Evolutionary conservation across 2,797 vertebrate genomes (phyloP).

Genomic region (Cirrhinus mrigala): DNA sequence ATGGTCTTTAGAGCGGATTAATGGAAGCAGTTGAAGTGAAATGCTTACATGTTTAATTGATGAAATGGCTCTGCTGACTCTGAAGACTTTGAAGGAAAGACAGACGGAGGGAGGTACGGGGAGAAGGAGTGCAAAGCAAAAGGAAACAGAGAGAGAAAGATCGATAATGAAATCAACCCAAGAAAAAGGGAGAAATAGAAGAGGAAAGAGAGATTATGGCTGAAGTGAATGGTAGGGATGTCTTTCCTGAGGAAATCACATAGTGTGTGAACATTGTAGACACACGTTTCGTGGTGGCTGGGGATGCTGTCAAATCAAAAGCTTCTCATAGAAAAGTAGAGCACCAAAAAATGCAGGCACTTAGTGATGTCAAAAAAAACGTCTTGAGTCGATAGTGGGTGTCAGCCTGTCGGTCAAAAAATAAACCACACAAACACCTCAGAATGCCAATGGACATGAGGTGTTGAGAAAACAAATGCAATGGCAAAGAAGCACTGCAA

Average conservation of each 20-base stretch:
- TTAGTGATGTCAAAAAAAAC: not conserved
- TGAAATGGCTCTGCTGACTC: conserved; percentile 23
- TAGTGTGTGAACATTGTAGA: not conserved
- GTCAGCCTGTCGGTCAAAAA: conserved; percentile 11
- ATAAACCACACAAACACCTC: not conserved
- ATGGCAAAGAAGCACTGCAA: not conserved
- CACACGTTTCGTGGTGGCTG: not conserved
- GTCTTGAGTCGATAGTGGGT: not conserved
- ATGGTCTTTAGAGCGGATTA: conserved; percentile 15
- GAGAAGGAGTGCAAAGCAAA: not conserved
- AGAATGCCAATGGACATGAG: not conserved
- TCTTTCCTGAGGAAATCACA: conserved; percentile 8
- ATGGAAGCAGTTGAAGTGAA: conserved; percentile 41
- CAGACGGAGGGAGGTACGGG: not conserved
- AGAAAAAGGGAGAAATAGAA: conserved; percentile 12
- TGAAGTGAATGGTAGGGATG: not conserved
- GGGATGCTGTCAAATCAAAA: conserved; percentile 7
- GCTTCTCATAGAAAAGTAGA: conserved; percentile 10
- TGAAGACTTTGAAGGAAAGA: conserved; percentile 26
- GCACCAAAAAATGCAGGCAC: conserved; percentile 16
- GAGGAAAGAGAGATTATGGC: not conserved
- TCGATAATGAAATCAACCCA: not conserved
- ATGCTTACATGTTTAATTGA: conserved; percentile 42
- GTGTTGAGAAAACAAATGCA: not conserved
- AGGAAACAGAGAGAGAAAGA: conserved; percentile 4